These are phyloP conservation scores for Colossoma macropomum DNA, from an alignment of 2,113 vertebrate genomes.

Conservation along the genomic window DNA sequence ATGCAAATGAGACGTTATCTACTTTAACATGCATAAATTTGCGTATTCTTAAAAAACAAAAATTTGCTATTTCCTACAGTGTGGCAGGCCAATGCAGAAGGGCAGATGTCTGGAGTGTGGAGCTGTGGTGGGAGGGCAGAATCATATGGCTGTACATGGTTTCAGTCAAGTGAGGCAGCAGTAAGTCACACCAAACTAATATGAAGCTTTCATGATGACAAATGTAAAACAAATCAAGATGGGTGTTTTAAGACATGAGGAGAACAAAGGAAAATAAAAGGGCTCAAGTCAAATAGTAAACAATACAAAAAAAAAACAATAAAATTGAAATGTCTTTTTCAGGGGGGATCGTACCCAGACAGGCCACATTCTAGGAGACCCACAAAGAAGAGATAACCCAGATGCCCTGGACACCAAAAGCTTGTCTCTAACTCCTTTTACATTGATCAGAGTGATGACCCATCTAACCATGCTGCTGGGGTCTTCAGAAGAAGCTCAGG, in stretches of 20 bases:
- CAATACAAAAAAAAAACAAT: neutral
- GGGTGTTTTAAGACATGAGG: neutral
- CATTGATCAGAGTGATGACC: slow-evolving; percentile 82
- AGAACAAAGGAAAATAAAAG: neutral
- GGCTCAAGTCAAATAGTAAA: neutral
- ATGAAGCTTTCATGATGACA: neutral
- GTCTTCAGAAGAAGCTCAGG: slow-evolving; percentile 73
- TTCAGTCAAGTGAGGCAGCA: slow-evolving; percentile 34
- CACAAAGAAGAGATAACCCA: slow-evolving; percentile 60
- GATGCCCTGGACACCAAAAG: slow-evolving; percentile 76
- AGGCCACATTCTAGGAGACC: slow-evolving; percentile 85
- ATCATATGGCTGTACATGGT: slow-evolving; percentile 42
- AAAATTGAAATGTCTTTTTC: neutral
- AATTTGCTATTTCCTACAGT: slow-evolving; percentile 70
- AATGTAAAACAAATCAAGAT: neutral
- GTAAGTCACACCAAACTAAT: slow-evolving; percentile 62
- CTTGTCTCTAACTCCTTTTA: slow-evolving; percentile 75
- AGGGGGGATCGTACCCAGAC: slow-evolving; percentile 84
- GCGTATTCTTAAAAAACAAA: too few relatives aligned
- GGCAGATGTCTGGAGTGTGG: slow-evolving; percentile 80
- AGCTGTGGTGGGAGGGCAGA: slow-evolving; percentile 60
- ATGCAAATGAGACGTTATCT: too few relatives aligned
- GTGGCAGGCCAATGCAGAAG: slow-evolving; percentile 78
- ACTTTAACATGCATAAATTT: too few relatives aligned
- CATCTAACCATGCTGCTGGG: slow-evolving; percentile 88